phyloP scores from a whole-genome alignment of 2,113 vertebrate genomes.

The Sander lucioperca region DNA sequence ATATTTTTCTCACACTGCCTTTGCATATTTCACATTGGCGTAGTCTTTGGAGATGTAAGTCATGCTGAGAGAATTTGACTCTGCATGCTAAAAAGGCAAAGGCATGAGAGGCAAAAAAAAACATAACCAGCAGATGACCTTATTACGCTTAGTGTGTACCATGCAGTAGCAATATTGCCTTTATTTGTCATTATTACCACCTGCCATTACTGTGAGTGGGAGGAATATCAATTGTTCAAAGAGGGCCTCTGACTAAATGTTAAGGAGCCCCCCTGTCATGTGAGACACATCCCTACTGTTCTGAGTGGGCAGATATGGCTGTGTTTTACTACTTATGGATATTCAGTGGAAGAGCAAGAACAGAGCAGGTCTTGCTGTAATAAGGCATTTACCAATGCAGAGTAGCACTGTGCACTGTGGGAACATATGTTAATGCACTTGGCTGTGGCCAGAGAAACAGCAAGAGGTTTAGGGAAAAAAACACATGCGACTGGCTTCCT shows the following conservation, averaged over 20 bases:
- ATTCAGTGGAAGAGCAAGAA: constrained; percentile 70
- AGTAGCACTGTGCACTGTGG: constrained; percentile 77
- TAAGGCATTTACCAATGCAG: constrained; percentile 83
- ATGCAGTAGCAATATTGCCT: constrained; percentile 75
- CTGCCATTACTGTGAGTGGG: constrained; percentile 71
- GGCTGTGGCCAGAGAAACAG: constrained; percentile 83
- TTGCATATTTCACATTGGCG: constrained; percentile 78
- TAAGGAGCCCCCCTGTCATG: constrained; percentile 75
- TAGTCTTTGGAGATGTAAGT: constrained; percentile 76
- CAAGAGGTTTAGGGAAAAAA: constrained; percentile 69
- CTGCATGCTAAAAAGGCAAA: constrained; percentile 78
- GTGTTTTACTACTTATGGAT: constrained; percentile 81
- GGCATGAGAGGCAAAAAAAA: constrained; percentile 60
- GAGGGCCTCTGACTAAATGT: constrained; percentile 77
- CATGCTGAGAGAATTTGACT: constrained; percentile 75
- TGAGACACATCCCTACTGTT: constrained; percentile 74
- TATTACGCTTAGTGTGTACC: constrained; percentile 69
- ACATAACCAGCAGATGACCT: constrained; percentile 80
- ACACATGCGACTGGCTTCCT: constrained; percentile 65
- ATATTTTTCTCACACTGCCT: constrained; percentile 69
- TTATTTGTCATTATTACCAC: constrained; percentile 83
- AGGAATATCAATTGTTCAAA: constrained; percentile 80
- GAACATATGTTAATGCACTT: constrained; percentile 85
- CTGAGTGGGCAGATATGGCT: constrained; percentile 74
- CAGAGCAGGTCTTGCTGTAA: constrained; percentile 68